Percentiles rank a stretch among this genome's conserved stretches.
These are phyloP conservation scores for Pseudococcus longispinus DNA, from an alignment of 2,888 invertebrate genomes.

Conservation along the genomic window DNA sequence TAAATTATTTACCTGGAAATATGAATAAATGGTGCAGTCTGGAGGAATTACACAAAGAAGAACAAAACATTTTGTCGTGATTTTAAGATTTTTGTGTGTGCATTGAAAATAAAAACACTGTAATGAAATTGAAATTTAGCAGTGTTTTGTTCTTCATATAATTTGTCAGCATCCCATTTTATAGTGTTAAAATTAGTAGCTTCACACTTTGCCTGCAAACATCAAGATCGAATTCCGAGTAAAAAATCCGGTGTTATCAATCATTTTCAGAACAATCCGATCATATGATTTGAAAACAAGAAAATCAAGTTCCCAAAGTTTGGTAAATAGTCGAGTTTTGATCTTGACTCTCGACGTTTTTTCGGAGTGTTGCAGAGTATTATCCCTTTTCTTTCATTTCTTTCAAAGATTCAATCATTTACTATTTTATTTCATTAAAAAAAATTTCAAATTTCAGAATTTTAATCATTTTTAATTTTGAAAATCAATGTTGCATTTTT, in stretches of 20 bases:
- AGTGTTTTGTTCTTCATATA: neutral
- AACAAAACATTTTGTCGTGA: neutral
- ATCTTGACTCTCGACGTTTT: no score
- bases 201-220: no score
- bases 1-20: neutral
- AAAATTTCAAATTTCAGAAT: no score
- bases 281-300: no score
- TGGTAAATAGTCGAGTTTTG: no score
- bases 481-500: neutral
- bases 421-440: no score
- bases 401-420: no score
- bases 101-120: neutral
- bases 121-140: neutral
- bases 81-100: neutral
- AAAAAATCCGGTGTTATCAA: neutral
- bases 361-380: no score
- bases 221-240: no score
- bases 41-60: neutral
- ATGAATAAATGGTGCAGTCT: neutral
- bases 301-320: no score
- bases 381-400: no score
- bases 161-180: neutral
- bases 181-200: neutral
- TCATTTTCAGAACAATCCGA: neutral
- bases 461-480: neutral